Percentiles rank a stretch among this genome's conserved stretches.
Evolutionary conservation across 2,113 vertebrate genomes (phyloP).

Genomic region (Theropithecus gelada): DNA sequence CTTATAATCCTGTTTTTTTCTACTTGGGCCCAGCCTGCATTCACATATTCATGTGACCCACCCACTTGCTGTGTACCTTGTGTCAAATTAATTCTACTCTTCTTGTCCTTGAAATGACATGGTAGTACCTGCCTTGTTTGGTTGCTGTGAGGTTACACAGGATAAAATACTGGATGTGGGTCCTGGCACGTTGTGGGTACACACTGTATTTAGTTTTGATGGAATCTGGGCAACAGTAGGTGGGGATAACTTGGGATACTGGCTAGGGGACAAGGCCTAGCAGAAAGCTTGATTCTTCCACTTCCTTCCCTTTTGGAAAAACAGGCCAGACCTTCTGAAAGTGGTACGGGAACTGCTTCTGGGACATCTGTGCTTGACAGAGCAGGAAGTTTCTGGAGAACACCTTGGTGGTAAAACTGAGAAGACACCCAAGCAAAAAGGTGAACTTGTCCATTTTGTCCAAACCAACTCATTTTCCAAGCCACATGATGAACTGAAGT

Average conservation of each 20-base stretch:
- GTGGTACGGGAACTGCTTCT: conserved; percentile 81
- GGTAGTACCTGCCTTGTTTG: background rate
- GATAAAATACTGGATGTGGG: background rate
- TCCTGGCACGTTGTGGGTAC: background rate
- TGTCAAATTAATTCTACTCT: background rate
- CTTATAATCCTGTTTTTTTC: background rate
- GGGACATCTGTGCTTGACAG: conserved; percentile 82
- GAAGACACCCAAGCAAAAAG: conserved; percentile 82
- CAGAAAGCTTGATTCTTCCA: conserved; percentile 56
- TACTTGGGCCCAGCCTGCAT: background rate
- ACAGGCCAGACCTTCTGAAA: conserved; percentile 83
- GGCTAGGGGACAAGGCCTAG: background rate
- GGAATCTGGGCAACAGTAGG: background rate
- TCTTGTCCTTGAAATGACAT: background rate
- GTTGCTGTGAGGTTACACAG: background rate
- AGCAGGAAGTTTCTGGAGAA: conserved; percentile 84
- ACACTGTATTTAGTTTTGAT: background rate
- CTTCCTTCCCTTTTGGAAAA: conserved; percentile 64
- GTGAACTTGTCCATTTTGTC: conserved; percentile 79
- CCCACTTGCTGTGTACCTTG: background rate
- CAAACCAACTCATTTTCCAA: conserved; percentile 81
- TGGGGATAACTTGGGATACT: background rate
- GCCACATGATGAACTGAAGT: conserved; percentile 78
- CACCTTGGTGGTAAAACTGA: conserved; percentile 85
- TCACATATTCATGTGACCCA: background rate